phyloP scores from a whole-genome alignment of 2,113 vertebrate genomes.

The Dasyprocta punctata region DNA sequence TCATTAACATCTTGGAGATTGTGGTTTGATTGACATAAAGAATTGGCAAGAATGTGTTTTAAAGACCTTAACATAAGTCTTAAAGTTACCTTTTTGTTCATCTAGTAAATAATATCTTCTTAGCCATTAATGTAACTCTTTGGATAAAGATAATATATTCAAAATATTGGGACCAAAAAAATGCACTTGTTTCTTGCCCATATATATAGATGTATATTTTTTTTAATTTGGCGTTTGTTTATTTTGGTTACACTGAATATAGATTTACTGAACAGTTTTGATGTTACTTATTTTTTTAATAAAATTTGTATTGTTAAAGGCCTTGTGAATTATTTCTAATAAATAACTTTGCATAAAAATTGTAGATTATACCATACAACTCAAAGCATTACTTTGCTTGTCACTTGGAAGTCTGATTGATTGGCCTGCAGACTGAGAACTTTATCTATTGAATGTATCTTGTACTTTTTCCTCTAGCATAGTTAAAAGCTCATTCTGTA shows the following conservation, averaged over 20 bases:
- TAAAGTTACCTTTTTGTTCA: slow-evolving; percentile 63
- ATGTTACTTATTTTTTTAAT: slow-evolving; percentile 83
- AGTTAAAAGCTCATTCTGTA: slow-evolving; percentile 45
- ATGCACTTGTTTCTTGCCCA: slow-evolving; percentile 79
- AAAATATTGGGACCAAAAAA: slow-evolving; percentile 78
- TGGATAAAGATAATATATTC: slow-evolving; percentile 83
- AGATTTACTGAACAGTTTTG: slow-evolving; percentile 77
- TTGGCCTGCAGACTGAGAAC: background rate
- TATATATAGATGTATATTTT: slow-evolving; percentile 61
- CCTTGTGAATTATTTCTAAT: slow-evolving; percentile 66
- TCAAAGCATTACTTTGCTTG: slow-evolving; percentile 50
- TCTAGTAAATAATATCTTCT: slow-evolving; percentile 63
- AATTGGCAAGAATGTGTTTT: slow-evolving; percentile 52
- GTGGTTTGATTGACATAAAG: slow-evolving; percentile 46
- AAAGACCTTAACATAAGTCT: slow-evolving; percentile 62
- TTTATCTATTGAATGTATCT: background rate
- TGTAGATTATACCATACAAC: background rate
- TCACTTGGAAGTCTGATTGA: slow-evolving; percentile 9
- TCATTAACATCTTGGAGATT: slow-evolving; percentile 54
- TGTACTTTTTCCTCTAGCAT: slow-evolving; percentile 1
- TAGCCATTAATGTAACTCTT: slow-evolving; percentile 77
- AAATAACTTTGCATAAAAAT: slow-evolving; percentile 41
- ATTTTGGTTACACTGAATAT: slow-evolving; percentile 81
- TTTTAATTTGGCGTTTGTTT: slow-evolving; percentile 80
- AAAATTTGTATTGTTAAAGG: slow-evolving; percentile 76